These are phyloP conservation scores for Nansenia antarctica DNA, from an alignment of 2,113 vertebrate genomes.

Conservation along the genomic window DNA sequence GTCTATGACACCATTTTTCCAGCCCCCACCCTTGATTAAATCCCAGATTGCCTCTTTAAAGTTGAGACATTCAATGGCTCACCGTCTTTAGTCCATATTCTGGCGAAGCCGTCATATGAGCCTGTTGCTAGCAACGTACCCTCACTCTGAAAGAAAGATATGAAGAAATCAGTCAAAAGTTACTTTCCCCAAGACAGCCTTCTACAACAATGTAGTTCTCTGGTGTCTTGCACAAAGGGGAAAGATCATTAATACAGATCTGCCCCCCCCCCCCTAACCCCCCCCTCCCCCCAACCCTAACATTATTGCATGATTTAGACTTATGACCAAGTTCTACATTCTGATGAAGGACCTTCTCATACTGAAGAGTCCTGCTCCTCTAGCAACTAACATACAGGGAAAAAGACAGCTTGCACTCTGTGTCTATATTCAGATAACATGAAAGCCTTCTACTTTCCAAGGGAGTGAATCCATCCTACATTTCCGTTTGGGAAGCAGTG, in stretches of 20 bases:
- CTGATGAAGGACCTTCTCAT: no score
- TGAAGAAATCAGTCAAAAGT: constrained; percentile 7
- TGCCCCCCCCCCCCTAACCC: no score
- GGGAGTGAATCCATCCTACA: constrained; percentile 1
- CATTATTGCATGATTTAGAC: no score
- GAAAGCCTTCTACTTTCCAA: not conserved
- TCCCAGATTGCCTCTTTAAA: not conserved
- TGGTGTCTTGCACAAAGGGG: no score
- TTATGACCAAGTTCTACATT: no score
- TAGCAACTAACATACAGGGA: no score
- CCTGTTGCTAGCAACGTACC: constrained; percentile 97
- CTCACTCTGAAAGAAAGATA: constrained; percentile 86
- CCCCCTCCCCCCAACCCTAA: no score
- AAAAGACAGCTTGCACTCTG: not conserved
- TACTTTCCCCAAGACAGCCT: not conserved
- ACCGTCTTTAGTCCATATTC: constrained; percentile 99
- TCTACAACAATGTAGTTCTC: no score
- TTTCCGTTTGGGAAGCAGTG: constrained; percentile 22
- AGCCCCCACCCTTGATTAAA: not conserved
- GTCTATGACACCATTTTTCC: no score
- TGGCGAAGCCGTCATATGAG: constrained; percentile 97
- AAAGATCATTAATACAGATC: no score
- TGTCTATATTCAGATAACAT: not conserved
- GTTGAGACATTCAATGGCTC: constrained; percentile 45
- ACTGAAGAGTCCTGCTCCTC: no score